phyloP scores from a whole-genome alignment of 2,797 vertebrate genomes.

The Silurus aristotelis region DNA sequence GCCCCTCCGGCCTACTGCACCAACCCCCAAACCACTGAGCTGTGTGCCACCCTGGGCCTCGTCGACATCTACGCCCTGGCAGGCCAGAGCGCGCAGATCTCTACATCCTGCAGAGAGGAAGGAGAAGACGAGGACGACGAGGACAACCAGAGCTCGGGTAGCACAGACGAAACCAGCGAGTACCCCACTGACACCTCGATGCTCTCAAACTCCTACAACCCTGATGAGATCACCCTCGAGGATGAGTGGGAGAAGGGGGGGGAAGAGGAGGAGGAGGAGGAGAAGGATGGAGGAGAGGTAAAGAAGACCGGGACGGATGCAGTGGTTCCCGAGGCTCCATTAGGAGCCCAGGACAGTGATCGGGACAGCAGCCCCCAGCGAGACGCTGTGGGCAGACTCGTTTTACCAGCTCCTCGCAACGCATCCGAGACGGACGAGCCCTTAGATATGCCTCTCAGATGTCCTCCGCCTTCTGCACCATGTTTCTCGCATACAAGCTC shows the following conservation, averaged over 20 bases:
- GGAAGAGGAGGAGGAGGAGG: slow-evolving; percentile 72
- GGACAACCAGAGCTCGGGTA: slow-evolving; percentile 75
- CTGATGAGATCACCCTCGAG: slow-evolving; percentile 94
- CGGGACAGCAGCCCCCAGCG: slow-evolving; percentile 36
- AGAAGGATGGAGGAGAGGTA: slow-evolving; percentile 24
- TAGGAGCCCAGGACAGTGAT: slow-evolving; percentile 47
- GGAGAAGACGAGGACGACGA: slow-evolving; percentile 74
- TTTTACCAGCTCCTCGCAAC: slow-evolving; percentile 72
- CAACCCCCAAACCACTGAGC: slow-evolving; percentile 92
- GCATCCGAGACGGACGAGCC: slow-evolving; percentile 20
- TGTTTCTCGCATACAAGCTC: slow-evolving; percentile 33
- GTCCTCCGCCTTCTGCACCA: slow-evolving; percentile 64
- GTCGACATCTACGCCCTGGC: slow-evolving; percentile 83
- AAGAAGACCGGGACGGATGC: slow-evolving; percentile 58
- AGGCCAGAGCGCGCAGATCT: slow-evolving; percentile 67
- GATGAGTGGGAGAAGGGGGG: slow-evolving; percentile 86
- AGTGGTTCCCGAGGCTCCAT: slow-evolving; percentile 41
- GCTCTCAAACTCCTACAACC: slow-evolving; percentile 85
- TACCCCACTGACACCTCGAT: slow-evolving; percentile 87
- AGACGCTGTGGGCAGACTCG: slow-evolving; percentile 65
- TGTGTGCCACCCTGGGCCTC: slow-evolving; percentile 88
- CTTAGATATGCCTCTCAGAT: slow-evolving; percentile 47
- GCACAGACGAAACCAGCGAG: slow-evolving; percentile 85
- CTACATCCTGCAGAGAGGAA: slow-evolving; percentile 46
- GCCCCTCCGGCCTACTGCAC: slow-evolving; percentile 75